Percentiles rank a stretch among this genome's conserved stretches.
These are phyloP conservation scores for Mionectes macconnelli DNA, from an alignment of 2,113 vertebrate genomes.

Conservation along the genomic window DNA sequence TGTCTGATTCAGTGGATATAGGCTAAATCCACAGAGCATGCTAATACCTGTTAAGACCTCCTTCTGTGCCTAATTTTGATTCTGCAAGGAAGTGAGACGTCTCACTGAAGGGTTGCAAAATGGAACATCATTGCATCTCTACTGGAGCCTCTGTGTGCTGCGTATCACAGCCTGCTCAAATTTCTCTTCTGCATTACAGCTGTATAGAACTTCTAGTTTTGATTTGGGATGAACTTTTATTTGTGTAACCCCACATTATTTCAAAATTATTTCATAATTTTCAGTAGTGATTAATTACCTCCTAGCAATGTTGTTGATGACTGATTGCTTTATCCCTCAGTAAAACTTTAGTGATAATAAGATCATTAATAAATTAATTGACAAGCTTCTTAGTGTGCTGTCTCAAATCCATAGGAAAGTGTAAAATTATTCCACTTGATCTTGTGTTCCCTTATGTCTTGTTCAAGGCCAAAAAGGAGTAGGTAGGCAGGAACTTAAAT, in stretches of 20 bases:
- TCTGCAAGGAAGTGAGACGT: background rate
- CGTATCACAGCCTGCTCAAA: background rate
- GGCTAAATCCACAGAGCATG: background rate
- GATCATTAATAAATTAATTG: constrained; percentile 8
- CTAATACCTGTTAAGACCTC: background rate
- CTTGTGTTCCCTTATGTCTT: background rate
- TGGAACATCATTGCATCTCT: background rate
- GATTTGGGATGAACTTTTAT: background rate
- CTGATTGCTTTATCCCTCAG: background rate
- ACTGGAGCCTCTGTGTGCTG: background rate
- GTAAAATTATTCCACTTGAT: background rate
- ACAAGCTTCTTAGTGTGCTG: background rate
- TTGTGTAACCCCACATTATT: background rate
- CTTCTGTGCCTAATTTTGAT: background rate
- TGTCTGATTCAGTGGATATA: background rate
- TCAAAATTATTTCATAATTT: no score
- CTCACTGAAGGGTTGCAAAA: background rate
- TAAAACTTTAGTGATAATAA: background rate
- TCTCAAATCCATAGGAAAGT: background rate
- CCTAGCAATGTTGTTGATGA: background rate
- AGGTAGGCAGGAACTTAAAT: background rate
- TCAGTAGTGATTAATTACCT: background rate
- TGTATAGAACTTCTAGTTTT: background rate
- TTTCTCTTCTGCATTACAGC: background rate
- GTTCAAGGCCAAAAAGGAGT: background rate